A percentile compares a stretch with the other conserved stretches of the same genome.
phyloP scores from a whole-genome alignment of 2,113 vertebrate genomes.

The Notothenia rossii region DNA sequence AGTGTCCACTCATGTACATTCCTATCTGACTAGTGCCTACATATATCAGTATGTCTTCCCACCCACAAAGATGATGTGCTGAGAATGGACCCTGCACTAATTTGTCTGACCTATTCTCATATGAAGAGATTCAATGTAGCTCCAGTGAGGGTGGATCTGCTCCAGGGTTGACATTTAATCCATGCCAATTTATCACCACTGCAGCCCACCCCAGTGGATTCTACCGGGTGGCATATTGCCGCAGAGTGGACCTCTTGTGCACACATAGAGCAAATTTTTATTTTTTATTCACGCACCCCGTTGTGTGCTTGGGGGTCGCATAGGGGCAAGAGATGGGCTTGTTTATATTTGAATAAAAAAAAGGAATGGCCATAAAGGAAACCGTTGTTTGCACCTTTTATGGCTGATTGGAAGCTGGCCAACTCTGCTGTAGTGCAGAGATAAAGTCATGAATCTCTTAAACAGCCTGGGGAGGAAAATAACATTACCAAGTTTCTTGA shows the following conservation, averaged over 20 bases:
- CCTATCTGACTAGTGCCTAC: constrained; percentile 20
- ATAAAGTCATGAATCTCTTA: constrained; percentile 61
- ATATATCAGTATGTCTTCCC: constrained; percentile 18
- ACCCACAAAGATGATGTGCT: constrained; percentile 46
- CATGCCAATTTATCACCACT: constrained; percentile 76
- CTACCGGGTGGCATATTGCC: constrained; percentile 49
- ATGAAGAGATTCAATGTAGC: constrained; percentile 54
- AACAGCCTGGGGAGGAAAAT: constrained; percentile 55
- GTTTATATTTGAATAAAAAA: constrained; percentile 50
- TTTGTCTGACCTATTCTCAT: constrained; percentile 52
- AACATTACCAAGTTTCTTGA: constrained; percentile 53
- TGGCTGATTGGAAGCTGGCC: constrained; percentile 43
- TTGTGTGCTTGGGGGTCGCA: not conserved
- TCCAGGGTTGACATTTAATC: constrained; percentile 80
- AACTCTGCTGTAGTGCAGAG: constrained; percentile 50
- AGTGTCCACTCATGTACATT: constrained; percentile 3
- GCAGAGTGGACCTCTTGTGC: constrained; percentile 38
- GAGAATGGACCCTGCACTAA: constrained; percentile 33
- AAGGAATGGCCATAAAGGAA: constrained; percentile 43
- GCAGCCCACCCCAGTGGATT: constrained; percentile 57
- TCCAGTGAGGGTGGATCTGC: constrained; percentile 59
- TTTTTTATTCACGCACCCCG: constrained; percentile 29
- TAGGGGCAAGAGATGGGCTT: not conserved
- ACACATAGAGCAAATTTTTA: constrained; percentile 27
- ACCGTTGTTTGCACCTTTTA: constrained; percentile 50